Evolutionary conservation across 2,888 invertebrate genomes (phyloP).

Genomic region (Bugula neritina): DNA sequence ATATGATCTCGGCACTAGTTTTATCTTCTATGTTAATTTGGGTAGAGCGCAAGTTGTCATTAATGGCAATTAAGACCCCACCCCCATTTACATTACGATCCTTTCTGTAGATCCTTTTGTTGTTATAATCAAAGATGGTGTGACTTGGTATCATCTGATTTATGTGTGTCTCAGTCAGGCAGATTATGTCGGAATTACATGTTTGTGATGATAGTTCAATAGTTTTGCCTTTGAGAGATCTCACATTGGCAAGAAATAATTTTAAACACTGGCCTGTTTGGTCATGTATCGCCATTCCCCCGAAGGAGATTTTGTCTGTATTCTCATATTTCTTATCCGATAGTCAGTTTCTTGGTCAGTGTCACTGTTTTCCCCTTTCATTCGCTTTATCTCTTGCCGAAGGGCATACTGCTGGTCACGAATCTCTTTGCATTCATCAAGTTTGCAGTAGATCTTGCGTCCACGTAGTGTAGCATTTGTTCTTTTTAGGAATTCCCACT

Average conservation of each 20-base stretch:
- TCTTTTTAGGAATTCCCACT: slow-evolving; percentile 8
- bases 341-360: neutral
- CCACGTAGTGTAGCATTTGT: neutral
- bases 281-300: neutral
- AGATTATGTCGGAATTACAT: neutral
- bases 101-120: slow-evolving; percentile 6
- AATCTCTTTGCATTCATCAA: neutral
- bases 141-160: neutral
- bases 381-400: neutral
- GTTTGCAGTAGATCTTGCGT: neutral
- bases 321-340: neutral
- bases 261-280: neutral
- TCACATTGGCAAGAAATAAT: neutral
- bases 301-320: neutral
- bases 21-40: neutral
- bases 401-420: neutral
- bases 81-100: neutral
- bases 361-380: no score
- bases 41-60: neutral
- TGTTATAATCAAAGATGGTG: slow-evolving; percentile 2
- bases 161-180: slow-evolving; percentile 12
- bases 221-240: slow-evolving; percentile 1
- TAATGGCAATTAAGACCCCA: neutral
- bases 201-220: neutral
- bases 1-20: neutral